Evolutionary conservation across 2,797 vertebrate genomes (phyloP).

Genomic region (Galaxias olidus): DNA sequence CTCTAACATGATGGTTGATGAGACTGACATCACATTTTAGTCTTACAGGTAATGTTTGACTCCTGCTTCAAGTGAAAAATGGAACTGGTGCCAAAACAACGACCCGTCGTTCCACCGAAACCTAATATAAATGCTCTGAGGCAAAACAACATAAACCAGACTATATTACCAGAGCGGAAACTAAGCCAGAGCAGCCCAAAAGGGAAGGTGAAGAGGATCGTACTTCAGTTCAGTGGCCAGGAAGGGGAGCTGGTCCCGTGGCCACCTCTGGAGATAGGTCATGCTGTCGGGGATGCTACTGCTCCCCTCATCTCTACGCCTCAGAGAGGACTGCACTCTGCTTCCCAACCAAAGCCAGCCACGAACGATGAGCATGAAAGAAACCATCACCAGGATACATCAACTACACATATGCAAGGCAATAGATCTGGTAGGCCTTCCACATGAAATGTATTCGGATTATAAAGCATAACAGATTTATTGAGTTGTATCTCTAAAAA

Average conservation of each 20-base stretch:
- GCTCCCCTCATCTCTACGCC: neutral
- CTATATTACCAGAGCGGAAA: neutral
- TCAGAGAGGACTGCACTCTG: neutral
- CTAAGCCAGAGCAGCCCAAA: neutral
- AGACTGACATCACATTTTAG: no score
- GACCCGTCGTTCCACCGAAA: no score
- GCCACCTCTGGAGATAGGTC: neutral
- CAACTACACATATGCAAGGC: neutral
- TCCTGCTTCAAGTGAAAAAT: no score
- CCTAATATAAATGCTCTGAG: no score
- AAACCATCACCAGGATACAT: neutral
- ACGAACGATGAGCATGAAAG: neutral
- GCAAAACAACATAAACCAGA: neutral
- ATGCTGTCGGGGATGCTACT: neutral
- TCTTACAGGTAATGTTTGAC: no score
- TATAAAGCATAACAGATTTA: no score
- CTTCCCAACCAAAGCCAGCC: neutral
- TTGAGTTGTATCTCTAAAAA: no score
- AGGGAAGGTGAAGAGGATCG: conserved; percentile 28
- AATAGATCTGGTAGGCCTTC: neutral
- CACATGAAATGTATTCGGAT: no score
- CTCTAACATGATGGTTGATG: no score
- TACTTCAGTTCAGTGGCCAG: conserved; percentile 22
- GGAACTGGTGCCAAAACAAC: no score
- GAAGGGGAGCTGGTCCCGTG: neutral